Evolutionary conservation across 2,888 invertebrate species (phyloP).

Genomic region (Standfussiana lucernea): DNA sequence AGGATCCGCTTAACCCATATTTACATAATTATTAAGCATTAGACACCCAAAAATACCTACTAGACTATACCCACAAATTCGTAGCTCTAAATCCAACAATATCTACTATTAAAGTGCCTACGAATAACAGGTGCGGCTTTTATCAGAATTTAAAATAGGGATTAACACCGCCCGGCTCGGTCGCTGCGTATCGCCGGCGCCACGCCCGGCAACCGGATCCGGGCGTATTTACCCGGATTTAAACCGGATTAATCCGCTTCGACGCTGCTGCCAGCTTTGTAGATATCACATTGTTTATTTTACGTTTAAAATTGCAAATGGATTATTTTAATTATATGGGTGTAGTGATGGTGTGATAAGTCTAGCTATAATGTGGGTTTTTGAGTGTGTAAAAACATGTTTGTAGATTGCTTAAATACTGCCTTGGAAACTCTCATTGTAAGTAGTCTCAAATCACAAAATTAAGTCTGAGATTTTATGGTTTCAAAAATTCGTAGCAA

Average conservation of each 20-base stretch:
- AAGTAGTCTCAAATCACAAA: background rate
- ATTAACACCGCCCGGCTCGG: conserved; percentile 86
- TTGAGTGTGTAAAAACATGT: background rate
- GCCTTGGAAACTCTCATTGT: background rate
- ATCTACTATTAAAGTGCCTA: conserved; percentile 65
- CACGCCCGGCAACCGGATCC: conserved; percentile 74
- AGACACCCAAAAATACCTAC: conserved; percentile 20
- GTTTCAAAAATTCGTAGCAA: background rate
- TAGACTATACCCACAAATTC: conserved; percentile 45
- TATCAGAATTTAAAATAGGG: conserved; percentile 89
- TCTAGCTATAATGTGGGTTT: conserved; percentile 24
- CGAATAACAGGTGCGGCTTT: conserved; percentile 84
- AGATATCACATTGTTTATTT: conserved; percentile 89
- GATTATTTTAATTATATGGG: conserved; percentile 76
- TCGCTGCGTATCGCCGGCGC: conserved; percentile 81
- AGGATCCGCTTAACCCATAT: conserved; percentile 17
- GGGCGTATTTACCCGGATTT: conserved; percentile 80
- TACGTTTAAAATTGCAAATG: conserved; percentile 82
- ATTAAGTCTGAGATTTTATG: background rate
- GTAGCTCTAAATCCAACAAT: conserved; percentile 56
- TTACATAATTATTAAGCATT: conserved; percentile 52
- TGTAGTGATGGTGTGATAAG: conserved; percentile 34
- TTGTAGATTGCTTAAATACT: background rate
- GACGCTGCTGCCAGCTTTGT: conserved; percentile 79
- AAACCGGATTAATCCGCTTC: conserved; percentile 82